A percentile compares a stretch with the other conserved stretches of the same genome.
Conservation (phyloP, 2,888 invertebrate species). For the Tenthredo notha region DNA sequence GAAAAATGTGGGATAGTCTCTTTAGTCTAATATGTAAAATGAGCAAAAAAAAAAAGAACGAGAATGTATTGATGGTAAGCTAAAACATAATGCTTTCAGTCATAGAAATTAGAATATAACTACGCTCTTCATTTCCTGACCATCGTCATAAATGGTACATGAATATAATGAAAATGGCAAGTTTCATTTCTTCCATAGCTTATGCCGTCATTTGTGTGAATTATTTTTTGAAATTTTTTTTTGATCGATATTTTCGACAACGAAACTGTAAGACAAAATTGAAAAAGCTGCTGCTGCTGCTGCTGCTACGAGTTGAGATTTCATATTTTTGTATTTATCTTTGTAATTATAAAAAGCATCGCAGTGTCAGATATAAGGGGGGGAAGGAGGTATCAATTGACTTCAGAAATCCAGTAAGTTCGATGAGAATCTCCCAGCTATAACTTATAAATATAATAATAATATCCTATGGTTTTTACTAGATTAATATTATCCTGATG, state of each 20-base stretch:
- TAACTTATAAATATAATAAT: conserved; percentile 43
- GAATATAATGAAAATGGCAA: not conserved
- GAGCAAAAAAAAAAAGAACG: not conserved
- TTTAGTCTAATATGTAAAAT: not conserved
- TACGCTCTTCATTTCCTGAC: not conserved
- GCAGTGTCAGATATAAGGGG: not conserved
- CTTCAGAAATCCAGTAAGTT: conserved; percentile 23
- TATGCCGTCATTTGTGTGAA: not conserved
- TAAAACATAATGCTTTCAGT: not conserved
- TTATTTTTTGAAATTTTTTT: not conserved
- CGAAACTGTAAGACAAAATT: not conserved
- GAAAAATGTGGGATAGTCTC: not conserved
- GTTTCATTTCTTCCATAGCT: not conserved
- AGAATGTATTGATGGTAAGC: not conserved
- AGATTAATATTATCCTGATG: conserved; percentile 52
- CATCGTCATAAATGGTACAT: not conserved
- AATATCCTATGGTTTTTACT: conserved; percentile 36
- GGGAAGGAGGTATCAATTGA: not conserved
- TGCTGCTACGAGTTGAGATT: not conserved
- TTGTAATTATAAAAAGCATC: not conserved
- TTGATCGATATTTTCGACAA: not conserved
- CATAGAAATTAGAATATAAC: not conserved
- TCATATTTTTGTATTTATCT: not conserved
- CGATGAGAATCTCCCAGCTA: conserved; percentile 15
- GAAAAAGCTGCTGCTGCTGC: not conserved